Evolutionary conservation across 2,113 vertebrate species (phyloP).

Genomic region (Cololabis saira): DNA sequence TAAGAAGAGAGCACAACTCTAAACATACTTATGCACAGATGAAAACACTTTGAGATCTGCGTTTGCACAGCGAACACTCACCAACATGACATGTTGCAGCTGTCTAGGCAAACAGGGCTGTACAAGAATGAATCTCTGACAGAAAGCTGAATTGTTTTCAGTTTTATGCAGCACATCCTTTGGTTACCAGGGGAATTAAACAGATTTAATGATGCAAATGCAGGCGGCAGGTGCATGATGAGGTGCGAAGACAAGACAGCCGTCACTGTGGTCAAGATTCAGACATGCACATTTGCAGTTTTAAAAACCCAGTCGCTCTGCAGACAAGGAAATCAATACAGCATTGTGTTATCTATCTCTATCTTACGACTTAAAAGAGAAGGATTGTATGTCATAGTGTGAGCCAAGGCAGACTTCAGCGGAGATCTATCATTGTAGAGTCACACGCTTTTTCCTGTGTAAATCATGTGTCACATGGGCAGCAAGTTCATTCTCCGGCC

Average conservation of each 20-base stretch:
- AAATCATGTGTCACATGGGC: conserved; percentile 86
- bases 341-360: conserved; percentile 85
- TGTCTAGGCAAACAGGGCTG: not conserved
- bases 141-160: not conserved
- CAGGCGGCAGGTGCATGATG: conserved; percentile 22
- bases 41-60: too few relatives aligned
- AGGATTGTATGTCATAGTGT: conserved; percentile 83
- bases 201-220: conserved; percentile 45
- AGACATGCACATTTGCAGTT: conserved; percentile 66
- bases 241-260: conserved; percentile 46
- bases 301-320: conserved; percentile 62
- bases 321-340: conserved; percentile 82
- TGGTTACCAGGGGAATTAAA: conserved; percentile 17
- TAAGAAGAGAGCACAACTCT: too few relatives aligned
- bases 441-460: conserved; percentile 81
- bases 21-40: too few relatives aligned
- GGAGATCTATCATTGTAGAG: conserved; percentile 82
- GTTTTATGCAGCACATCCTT: conserved; percentile 5
- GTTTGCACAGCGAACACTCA: not conserved
- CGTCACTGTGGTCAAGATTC: conserved; percentile 68
- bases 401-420: conserved; percentile 76
- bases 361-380: conserved; percentile 85
- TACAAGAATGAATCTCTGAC: not conserved
- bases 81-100: not conserved
- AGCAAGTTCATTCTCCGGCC: conserved; percentile 85